phyloP scores from a whole-genome alignment of 1,140 invertebrate genomes.

The Diachasmimorpha longicaudata region DNA sequence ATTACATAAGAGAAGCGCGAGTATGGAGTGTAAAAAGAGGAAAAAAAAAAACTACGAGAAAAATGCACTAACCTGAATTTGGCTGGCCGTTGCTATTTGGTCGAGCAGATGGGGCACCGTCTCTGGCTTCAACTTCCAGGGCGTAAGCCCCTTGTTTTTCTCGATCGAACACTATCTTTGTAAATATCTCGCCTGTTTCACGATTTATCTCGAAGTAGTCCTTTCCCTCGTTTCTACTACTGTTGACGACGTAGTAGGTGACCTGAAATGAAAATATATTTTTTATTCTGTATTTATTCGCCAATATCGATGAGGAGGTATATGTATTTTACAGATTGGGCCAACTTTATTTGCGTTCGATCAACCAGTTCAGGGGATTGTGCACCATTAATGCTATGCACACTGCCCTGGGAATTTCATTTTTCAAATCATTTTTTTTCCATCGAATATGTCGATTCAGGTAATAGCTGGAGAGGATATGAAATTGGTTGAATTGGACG shows the following conservation, averaged over 20 bases:
- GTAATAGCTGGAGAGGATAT: too few species aligned
- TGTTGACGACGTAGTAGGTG: slow-evolving; percentile 90
- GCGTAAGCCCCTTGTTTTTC: slow-evolving; percentile 95
- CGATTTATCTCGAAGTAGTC: slow-evolving; percentile 94
- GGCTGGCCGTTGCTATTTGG: slow-evolving; percentile 89
- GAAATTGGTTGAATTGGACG: too few species aligned
- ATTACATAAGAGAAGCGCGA: not conserved
- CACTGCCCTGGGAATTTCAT: too few species aligned
- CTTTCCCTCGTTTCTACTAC: slow-evolving; percentile 87
- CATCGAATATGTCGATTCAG: too few species aligned
- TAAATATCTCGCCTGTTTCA: slow-evolving; percentile 92
- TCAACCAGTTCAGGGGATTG: too few species aligned
- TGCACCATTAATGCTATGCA: too few species aligned
- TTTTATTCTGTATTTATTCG: not conserved
- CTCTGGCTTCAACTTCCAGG: slow-evolving; percentile 89
- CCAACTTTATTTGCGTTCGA: too few species aligned
- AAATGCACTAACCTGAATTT: slow-evolving; percentile 81
- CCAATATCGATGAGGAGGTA: not conserved
- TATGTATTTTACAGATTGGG: too few species aligned
- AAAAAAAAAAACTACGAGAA: slow-evolving; percentile 1
- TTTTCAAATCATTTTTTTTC: too few species aligned
- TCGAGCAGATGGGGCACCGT: slow-evolving; percentile 89
- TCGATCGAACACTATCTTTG: slow-evolving; percentile 91
- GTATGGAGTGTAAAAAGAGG: not conserved
- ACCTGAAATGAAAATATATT: slow-evolving; percentile 68